phyloP scores from a whole-genome alignment of 2,888 invertebrate genomes.

The Lithodes maja region DNA sequence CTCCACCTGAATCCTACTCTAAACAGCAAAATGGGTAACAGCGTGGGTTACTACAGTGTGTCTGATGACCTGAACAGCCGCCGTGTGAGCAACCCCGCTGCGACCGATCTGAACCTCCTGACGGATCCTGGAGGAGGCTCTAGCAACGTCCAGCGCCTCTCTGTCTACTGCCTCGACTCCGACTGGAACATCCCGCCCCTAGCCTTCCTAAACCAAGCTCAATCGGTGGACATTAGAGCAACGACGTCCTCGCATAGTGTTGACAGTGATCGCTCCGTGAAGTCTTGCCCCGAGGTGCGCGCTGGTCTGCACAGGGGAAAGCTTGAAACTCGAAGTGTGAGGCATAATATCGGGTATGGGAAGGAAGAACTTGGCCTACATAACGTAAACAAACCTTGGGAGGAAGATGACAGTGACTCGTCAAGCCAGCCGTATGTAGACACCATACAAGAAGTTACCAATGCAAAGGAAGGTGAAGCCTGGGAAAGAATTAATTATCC shows the following conservation, averaged over 20 bases:
- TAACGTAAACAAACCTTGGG: background rate
- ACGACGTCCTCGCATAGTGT: slow-evolving; percentile 19
- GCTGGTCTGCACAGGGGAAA: background rate
- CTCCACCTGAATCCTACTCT: too few species aligned
- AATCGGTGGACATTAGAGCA: slow-evolving; percentile 14
- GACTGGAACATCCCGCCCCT: slow-evolving; percentile 22
- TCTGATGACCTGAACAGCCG: slow-evolving; percentile 30
- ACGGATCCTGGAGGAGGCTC: slow-evolving; percentile 15
- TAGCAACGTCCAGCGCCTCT: slow-evolving; percentile 46
- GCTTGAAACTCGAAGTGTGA: background rate
- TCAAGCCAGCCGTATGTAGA: slow-evolving; percentile 43
- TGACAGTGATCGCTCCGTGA: slow-evolving; percentile 20
- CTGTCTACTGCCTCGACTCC: slow-evolving; percentile 35
- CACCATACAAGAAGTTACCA: slow-evolving; percentile 6
- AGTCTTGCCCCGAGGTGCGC: slow-evolving; percentile 36
- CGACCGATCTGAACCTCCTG: slow-evolving; percentile 30
- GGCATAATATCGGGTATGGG: background rate
- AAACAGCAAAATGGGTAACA: slow-evolving; percentile 46
- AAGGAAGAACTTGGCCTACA: slow-evolving; percentile 10
- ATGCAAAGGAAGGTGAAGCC: background rate
- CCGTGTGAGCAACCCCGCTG: slow-evolving; percentile 34
- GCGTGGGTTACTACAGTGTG: slow-evolving; percentile 58
- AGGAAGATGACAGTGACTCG: slow-evolving; percentile 25
- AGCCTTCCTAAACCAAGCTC: background rate
- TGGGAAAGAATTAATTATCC: background rate